Percentiles rank a stretch among this genome's conserved stretches.
These are phyloP conservation scores for Adrianichthys oophorus DNA, from an alignment of 2,797 vertebrate species.

Conservation along the genomic window DNA sequence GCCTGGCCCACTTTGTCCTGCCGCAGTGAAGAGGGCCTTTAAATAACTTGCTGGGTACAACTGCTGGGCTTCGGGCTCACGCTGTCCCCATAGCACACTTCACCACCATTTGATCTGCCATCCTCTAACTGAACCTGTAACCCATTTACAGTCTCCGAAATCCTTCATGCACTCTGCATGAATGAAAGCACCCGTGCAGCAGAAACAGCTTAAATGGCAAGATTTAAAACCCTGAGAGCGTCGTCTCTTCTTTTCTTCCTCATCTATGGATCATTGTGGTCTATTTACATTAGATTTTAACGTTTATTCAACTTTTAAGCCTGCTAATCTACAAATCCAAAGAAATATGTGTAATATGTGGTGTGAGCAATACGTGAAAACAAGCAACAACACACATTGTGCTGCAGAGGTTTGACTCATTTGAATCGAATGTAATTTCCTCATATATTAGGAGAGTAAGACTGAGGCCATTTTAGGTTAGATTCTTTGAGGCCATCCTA, in stretches of 20 bases:
- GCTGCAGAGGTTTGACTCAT: slow-evolving; percentile 1
- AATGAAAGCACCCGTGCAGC: slow-evolving; percentile 2
- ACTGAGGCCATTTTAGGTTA: not conserved
- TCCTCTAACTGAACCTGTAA: slow-evolving; percentile 49
- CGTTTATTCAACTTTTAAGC: not conserved
- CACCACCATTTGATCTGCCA: slow-evolving; percentile 44
- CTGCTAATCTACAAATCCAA: not conserved
- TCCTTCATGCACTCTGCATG: slow-evolving; percentile 21
- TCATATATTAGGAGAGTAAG: slow-evolving; percentile 38
- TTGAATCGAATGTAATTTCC: slow-evolving; percentile 22
- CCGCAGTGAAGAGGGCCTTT: slow-evolving; percentile 57
- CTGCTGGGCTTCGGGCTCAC: slow-evolving; percentile 24
- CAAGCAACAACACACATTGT: slow-evolving; percentile 2
- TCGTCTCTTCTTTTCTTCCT: not conserved
- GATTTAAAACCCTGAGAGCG: no score
- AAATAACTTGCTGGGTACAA: slow-evolving; percentile 62
- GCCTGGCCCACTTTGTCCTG: slow-evolving; percentile 62
- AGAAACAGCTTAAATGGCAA: not conserved
- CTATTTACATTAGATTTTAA: not conserved
- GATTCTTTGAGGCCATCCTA: no score
- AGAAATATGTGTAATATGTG: not conserved
- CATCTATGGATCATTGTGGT: not conserved
- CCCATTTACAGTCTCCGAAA: slow-evolving; percentile 55
- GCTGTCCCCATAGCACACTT: slow-evolving; percentile 42
- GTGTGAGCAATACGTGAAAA: not conserved